Base-by-base conservation (phyloP, 2,797 vertebrate species). In the Sardinella longiceps region DNA sequence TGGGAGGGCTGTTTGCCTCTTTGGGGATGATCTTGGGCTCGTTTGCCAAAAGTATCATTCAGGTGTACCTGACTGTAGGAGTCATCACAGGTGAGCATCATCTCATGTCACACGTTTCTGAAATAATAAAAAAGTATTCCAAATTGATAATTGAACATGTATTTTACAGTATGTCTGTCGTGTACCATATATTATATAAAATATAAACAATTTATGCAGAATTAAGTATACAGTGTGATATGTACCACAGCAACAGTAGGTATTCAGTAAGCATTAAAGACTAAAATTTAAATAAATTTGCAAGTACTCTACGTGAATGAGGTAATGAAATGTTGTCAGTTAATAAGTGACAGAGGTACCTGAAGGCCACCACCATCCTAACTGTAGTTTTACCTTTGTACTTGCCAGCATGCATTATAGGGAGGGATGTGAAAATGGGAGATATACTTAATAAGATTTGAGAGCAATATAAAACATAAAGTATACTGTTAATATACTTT, bases 11-110 rank as follows among this genome's bases (percentile, higher is more conserved):
- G 60, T 94, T 96, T 82, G 96, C 96, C 0, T 95, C 96, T 0
- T 18, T 93, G 86, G 96, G 96, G 53, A 97, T 97, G 96, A 92
- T 96, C 88, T 88, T 92, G 1, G 96, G 95, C 0, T 96, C 96
- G 9, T 95, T 96, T 90, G 94, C 95, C 84, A 93, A 90, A 0
- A 97, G 89, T 87, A 95, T 97, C 1, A 48, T 96, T 28, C 92
- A 96, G 84, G 88, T 97, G 86, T 97, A 97, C 85, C 89, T 97
- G 70, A 94, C 94, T 25, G 93, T 91, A 0, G 96, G 96, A 12
- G 96, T 97, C 81, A 87, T 97, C 50, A 97, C 96, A 0, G 96
- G 96, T 97, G 89, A 95, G 95, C 83, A 5, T 10, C 18, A 15
- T 3, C 15, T 53, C 15, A 53, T 5, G 18, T 23, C 7, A 56